Conservation (phyloP, 2,888 invertebrate species). For the Acleris sparsana region DNA sequence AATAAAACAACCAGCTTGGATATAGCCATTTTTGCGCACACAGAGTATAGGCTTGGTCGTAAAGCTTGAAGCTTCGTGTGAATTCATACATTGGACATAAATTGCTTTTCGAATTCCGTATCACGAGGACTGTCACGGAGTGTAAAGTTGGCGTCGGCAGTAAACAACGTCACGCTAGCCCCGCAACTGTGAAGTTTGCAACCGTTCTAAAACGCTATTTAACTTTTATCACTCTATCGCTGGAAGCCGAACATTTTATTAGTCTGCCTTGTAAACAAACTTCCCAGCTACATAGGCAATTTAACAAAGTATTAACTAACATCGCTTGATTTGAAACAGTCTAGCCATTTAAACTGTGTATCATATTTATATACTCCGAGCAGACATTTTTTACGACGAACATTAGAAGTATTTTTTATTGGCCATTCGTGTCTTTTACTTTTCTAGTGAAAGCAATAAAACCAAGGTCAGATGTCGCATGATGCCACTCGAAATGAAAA, state of each 20-base stretch:
- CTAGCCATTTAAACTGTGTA: neutral
- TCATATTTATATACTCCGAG: neutral
- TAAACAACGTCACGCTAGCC: slow-evolving; percentile 65
- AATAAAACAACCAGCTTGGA: too few species aligned
- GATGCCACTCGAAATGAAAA: slow-evolving; percentile 25
- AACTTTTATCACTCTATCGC: slow-evolving; percentile 62
- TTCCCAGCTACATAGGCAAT: slow-evolving; percentile 11
- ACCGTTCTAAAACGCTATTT: slow-evolving; percentile 59
- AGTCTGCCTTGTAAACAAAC: slow-evolving; percentile 14
- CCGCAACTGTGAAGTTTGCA: slow-evolving; percentile 51
- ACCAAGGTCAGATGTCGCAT: slow-evolving; percentile 31
- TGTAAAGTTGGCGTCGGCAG: slow-evolving; percentile 42
- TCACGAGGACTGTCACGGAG: slow-evolving; percentile 44
- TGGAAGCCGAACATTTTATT: slow-evolving; percentile 43
- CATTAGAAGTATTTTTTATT: slow-evolving; percentile 25
- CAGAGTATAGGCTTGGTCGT: slow-evolving; percentile 30
- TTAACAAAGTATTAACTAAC: slow-evolving; percentile 19
- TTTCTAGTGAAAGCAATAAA: slow-evolving; percentile 34
- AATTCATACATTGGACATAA: slow-evolving; percentile 9
- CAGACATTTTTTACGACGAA: slow-evolving; percentile 22
- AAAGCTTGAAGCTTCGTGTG: slow-evolving; percentile 22
- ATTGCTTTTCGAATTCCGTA: slow-evolving; percentile 28
- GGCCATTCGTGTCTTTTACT: slow-evolving; percentile 33
- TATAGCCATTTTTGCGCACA: neutral
- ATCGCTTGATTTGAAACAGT: slow-evolving; percentile 5